A percentile compares a stretch with the other conserved stretches of the same genome.
These are phyloP conservation scores for Lepidocolaptes lacrymiger DNA, from an alignment of 2,797 vertebrate genomes.

Conservation along the genomic window DNA sequence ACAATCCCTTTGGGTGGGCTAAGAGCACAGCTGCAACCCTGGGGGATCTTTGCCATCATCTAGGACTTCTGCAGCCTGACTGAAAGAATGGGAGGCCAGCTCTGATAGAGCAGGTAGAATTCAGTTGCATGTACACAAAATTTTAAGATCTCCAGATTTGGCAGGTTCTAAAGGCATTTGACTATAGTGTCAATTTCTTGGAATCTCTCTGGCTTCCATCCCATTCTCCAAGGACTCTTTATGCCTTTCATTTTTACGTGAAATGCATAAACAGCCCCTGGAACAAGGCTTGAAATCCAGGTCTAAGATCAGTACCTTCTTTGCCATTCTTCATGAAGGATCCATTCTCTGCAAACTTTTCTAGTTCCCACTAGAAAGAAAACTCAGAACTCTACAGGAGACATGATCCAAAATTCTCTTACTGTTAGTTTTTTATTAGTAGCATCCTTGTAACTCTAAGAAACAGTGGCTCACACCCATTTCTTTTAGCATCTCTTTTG, in stretches of 20 bases:
- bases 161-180: background rate
- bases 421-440: background rate
- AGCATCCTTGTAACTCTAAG: background rate
- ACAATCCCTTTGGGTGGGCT: background rate
- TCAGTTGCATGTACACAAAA: background rate
- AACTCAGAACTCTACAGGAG: background rate
- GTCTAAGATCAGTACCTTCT: background rate
- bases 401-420: background rate
- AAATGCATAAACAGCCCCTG: slow-evolving; percentile 8
- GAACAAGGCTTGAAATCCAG: background rate
- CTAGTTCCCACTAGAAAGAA: background rate
- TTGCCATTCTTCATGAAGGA: background rate
- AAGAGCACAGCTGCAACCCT: background rate
- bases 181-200: background rate
- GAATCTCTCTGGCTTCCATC: background rate
- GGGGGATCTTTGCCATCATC: background rate
- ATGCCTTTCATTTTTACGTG: background rate
- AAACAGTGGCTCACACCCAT: background rate
- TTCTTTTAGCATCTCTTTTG: background rate
- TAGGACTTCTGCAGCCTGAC: background rate
- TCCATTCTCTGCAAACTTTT: background rate
- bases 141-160: background rate
- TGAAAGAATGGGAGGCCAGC: background rate
- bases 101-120: background rate
- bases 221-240: slow-evolving; percentile 35